These are phyloP conservation scores for Pseudobourletiella spinata DNA, from an alignment of 1,140 invertebrate genomes.

Conservation along the genomic window DNA sequence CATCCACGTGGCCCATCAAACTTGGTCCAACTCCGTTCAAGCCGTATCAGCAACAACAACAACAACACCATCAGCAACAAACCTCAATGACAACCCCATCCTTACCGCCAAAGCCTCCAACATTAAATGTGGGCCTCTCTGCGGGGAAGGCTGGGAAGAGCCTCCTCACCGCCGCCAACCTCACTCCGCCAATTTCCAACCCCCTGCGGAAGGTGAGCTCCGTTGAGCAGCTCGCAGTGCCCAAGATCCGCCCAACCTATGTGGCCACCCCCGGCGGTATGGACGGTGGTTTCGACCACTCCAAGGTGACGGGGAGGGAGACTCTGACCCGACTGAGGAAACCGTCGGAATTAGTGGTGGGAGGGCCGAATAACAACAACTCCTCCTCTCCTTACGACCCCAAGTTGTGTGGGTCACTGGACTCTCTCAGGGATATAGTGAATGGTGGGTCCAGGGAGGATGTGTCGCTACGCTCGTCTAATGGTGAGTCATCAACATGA, in stretches of 20 bases:
- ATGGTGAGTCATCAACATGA: constrained; percentile 31
- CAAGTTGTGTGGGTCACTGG: constrained; percentile 47
- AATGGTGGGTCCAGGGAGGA: constrained; percentile 27
- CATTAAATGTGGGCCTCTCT: not conserved
- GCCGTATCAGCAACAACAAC: constrained; percentile 31
- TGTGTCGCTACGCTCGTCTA: constrained; percentile 28
- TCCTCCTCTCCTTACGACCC: constrained; percentile 13
- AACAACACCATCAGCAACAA: not conserved
- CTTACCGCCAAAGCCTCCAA: constrained; percentile 30
- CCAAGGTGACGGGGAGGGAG: constrained; percentile 27
- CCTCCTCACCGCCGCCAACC: not conserved
- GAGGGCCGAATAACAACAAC: too few relatives aligned
- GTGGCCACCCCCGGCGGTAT: not conserved
- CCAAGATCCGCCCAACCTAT: not conserved
- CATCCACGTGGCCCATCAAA: constrained; percentile 25
- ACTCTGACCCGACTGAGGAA: constrained; percentile 46
- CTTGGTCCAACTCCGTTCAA: constrained; percentile 33
- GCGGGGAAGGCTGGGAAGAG: not conserved
- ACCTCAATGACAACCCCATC: constrained; percentile 20
- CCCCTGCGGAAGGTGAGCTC: constrained; percentile 39
- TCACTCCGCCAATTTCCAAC: constrained; percentile 1
- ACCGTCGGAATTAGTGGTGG: too few relatives aligned
- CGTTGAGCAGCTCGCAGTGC: constrained; percentile 36
- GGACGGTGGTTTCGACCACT: constrained; percentile 19
- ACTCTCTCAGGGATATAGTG: constrained; percentile 51